Conservation (phyloP, 1,140 invertebrate genomes). For the Oedothorax gibbosus region DNA sequence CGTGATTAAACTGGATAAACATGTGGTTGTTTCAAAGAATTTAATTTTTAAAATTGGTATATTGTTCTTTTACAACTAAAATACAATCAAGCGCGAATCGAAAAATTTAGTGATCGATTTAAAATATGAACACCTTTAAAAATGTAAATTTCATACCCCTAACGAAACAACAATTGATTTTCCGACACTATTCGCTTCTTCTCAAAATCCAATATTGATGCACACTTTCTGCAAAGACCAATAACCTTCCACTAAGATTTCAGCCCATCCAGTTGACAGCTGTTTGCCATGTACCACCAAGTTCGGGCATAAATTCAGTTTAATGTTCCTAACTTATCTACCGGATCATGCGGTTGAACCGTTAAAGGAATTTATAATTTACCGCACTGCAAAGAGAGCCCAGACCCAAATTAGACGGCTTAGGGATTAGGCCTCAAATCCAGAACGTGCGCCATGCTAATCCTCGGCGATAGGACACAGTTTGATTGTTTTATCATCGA, state of each 20-base stretch:
- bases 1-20: no score
- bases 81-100: no score
- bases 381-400: neutral
- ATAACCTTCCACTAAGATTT: neutral
- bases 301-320: constrained; percentile 18
- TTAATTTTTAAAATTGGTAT: no score
- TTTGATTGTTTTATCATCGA: constrained; percentile 54
- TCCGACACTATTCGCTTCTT: no score
- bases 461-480: constrained; percentile 18
- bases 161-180: no score
- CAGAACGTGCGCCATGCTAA: constrained; percentile 21
- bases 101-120: no score
- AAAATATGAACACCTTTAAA: no score
- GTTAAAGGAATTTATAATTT: constrained; percentile 31
- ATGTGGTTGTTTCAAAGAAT: no score
- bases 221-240: no score
- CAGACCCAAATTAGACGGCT: constrained; percentile 36
- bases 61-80: no score
- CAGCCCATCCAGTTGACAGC: constrained; percentile 4
- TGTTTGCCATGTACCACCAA: neutral
- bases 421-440: constrained; percentile 43
- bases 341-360: neutral
- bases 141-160: no score
- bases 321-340: constrained; percentile 32
- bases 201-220: no score